These are phyloP conservation scores for Strix uralensis DNA, from an alignment of 2,113 vertebrate species.

Conservation along the genomic window DNA sequence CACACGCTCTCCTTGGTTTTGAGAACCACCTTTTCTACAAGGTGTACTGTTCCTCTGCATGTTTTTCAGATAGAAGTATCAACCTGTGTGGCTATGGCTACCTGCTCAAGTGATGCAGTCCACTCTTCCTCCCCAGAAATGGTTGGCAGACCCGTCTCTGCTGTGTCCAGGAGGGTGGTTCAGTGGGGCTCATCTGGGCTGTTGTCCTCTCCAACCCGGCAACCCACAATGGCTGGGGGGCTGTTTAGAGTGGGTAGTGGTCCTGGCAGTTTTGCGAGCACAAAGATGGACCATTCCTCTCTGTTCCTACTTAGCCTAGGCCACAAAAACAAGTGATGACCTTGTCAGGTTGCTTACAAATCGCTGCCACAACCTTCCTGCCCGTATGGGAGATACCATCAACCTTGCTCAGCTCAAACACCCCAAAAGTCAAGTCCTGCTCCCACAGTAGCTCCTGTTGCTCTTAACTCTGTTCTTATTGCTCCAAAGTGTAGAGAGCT, in stretches of 20 bases:
- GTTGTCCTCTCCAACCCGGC: background rate
- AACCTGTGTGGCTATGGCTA: background rate
- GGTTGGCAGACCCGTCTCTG: no score
- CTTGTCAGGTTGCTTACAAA: background rate
- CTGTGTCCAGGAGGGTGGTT: background rate
- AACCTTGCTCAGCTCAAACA: background rate
- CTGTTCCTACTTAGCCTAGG: background rate
- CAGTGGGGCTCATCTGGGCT: background rate
- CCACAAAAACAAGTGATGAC: background rate
- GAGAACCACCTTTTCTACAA: background rate
- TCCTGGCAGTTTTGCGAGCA: background rate
- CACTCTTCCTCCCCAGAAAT: background rate
- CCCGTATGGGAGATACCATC: background rate
- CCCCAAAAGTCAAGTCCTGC: background rate
- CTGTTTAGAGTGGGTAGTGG: background rate
- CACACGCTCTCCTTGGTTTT: background rate
- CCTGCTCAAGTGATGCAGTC: background rate
- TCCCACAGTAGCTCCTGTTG: background rate
- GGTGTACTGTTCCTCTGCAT: background rate
- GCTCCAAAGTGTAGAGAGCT: background rate
- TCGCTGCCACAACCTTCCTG: background rate
- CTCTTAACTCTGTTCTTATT: background rate
- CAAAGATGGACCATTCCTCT: background rate
- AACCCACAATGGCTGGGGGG: accelerated
- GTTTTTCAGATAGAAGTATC: background rate